These are phyloP conservation scores for Porites rus DNA, from an alignment of 92 coral and sea anemone species.

Conservation along the genomic window DNA sequence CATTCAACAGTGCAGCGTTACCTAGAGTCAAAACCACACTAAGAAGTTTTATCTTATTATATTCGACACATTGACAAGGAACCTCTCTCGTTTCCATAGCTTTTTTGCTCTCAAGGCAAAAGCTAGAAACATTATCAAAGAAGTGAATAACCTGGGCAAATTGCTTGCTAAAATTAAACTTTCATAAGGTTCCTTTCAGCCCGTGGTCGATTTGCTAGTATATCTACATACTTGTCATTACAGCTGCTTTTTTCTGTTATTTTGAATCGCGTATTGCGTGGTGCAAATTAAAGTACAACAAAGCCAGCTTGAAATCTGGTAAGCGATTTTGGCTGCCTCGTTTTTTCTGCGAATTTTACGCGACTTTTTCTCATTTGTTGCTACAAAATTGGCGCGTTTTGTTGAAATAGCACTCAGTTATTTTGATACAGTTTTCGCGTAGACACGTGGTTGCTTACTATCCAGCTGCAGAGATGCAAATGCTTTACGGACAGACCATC, in stretches of 20 bases:
- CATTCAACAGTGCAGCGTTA: slow-evolving; percentile 45
- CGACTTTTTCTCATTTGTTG: neutral
- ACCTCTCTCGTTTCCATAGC: slow-evolving; percentile 41
- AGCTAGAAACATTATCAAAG: slow-evolving; percentile 14
- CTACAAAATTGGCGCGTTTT: neutral
- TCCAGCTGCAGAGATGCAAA: slow-evolving; percentile 43
- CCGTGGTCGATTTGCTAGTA: slow-evolving; percentile 45
- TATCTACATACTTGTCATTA: slow-evolving; percentile 45
- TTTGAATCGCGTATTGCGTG: slow-evolving; percentile 32
- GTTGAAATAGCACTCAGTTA: neutral
- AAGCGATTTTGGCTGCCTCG: neutral
- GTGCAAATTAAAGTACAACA: neutral
- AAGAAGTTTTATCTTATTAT: slow-evolving; percentile 4
- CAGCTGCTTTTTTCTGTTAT: slow-evolving; percentile 39
- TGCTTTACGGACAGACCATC: slow-evolving; percentile 24
- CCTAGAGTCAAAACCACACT: slow-evolving; percentile 40
- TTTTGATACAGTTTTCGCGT: slow-evolving; percentile 37
- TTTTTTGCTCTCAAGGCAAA: slow-evolving; percentile 1
- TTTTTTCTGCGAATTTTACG: neutral
- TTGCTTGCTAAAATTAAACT: slow-evolving; percentile 68
- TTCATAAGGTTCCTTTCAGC: slow-evolving; percentile 66
- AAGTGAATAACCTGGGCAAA: slow-evolving; percentile 16
- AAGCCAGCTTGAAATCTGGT: neutral
- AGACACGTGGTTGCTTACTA: slow-evolving; percentile 34
- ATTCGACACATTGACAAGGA: slow-evolving; percentile 16